Conservation (phyloP, 64 coral and sea anemone species). For the Stichodactyla helianthus region DNA sequence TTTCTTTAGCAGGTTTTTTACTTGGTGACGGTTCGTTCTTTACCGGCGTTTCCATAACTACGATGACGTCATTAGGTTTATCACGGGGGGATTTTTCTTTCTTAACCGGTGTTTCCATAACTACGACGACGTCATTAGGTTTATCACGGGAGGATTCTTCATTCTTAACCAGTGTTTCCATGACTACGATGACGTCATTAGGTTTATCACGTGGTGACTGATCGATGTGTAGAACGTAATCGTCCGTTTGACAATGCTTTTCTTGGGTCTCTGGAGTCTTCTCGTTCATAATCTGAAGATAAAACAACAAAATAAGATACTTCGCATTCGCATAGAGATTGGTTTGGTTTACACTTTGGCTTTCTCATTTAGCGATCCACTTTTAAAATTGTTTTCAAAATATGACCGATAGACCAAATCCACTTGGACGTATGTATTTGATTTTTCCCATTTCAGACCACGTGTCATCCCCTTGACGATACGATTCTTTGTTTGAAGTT, state of each 20-base stretch:
- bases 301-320: neutral
- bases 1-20: neutral
- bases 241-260: slow-evolving; percentile 26
- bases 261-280: slow-evolving; percentile 8
- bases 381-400: too few species aligned
- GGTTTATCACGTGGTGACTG: neutral
- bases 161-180: slow-evolving; percentile 1
- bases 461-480: too few species aligned
- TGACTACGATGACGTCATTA: neutral
- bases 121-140: neutral
- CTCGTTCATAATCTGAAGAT: neutral
- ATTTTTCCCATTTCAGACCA: too few species aligned
- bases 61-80: neutral
- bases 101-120: neutral
- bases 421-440: too few species aligned
- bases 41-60: slow-evolving; percentile 3
- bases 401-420: too few species aligned
- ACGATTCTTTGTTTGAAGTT: too few species aligned
- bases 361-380: too few species aligned
- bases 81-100: neutral
- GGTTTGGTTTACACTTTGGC: too few species aligned
- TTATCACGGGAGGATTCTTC: neutral
- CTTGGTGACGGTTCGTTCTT: neutral
- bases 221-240: neutral
- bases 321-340: too few species aligned